Evolutionary conservation across 2,888 invertebrate genomes (phyloP), one percentile per base, ranked within the genome.

Genomic region (Heliconius ismenius): DNA sequence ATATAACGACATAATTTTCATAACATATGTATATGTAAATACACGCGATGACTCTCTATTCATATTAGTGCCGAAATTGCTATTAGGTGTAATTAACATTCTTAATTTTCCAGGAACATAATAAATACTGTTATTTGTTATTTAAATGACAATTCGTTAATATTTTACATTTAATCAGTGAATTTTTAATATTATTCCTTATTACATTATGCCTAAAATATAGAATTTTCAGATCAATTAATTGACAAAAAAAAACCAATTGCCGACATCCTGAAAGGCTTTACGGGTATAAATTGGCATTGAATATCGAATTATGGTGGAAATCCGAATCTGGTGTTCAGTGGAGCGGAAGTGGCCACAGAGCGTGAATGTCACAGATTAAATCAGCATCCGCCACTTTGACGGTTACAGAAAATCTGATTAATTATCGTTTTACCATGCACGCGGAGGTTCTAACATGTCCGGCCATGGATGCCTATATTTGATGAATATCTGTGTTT

Each of bases 311-410:
- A 85, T 86, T 84, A 84, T 84, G 83, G 83, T 86, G 85, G 85
- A 86, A 84, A 83, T 86, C 83, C 85, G 83, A 85, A 84, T 82
- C 79, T 79, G 80, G 76, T 77, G 78, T 76, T 77, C 81, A 83
- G 74, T 80, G 81, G 84, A 81, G 83, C 82, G 85, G 83, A 80
- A 81, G 80, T 76, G 64, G 74, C 83, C 32, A 80, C 83, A 83
- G 83, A 81, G 83, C 86, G 83, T 88, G 86, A 88, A 88, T 88
- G 87, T 86, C 87, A 85, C 86, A 83, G 82, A 83, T 84, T 83
- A 79, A 79, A 79, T 76, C 78, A 75, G 78, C 83, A 82, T 82
- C 81, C 82, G 82, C 78, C 76, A 81, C 76, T 79, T 82, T 81
- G 80, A 78, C 80, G 73, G 43, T 67, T 69, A 76, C 76, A 74